Evolutionary conservation across 2,113 vertebrate species (phyloP).

Genomic region (Pholis gunnellus): DNA sequence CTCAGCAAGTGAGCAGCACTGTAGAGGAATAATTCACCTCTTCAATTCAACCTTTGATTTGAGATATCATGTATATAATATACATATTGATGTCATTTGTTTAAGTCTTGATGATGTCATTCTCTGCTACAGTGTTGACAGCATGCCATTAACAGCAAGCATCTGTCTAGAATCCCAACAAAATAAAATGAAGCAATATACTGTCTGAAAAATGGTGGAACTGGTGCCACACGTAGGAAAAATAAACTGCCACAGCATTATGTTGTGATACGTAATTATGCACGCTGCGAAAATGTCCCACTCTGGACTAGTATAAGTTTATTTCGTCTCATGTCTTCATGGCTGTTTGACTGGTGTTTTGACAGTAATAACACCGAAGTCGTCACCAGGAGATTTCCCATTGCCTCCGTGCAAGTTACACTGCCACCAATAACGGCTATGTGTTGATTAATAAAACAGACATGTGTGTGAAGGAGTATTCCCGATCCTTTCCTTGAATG

Average conservation of each 20-base stretch:
- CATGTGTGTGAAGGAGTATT: neutral
- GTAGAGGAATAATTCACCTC: constrained; percentile 15
- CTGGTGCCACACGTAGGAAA: neutral
- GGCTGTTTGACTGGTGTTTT: constrained; percentile 12
- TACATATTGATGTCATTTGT: neutral
- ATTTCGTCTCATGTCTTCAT: neutral
- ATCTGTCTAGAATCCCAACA: constrained; percentile 6
- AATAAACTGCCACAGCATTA: neutral
- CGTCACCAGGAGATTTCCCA: constrained; percentile 35
- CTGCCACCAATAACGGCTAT: constrained; percentile 23
- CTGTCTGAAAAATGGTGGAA: neutral
- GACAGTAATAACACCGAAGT: constrained; percentile 1
- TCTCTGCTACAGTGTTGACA: neutral
- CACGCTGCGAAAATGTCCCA: neutral
- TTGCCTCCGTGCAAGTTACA: constrained; percentile 19
- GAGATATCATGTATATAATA: constrained; percentile 3
- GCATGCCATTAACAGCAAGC: constrained; percentile 6
- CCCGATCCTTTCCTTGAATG: too few relatives aligned
- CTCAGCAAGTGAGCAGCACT: neutral
- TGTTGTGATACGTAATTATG: neutral
- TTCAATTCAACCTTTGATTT: constrained; percentile 4
- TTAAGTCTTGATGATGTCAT: neutral
- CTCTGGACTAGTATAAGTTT: neutral
- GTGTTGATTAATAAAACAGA: constrained; percentile 38
- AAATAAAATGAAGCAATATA: neutral